Evolutionary conservation across 2,113 vertebrate genomes (phyloP).

Genomic region (Neolamprologus longior): DNA sequence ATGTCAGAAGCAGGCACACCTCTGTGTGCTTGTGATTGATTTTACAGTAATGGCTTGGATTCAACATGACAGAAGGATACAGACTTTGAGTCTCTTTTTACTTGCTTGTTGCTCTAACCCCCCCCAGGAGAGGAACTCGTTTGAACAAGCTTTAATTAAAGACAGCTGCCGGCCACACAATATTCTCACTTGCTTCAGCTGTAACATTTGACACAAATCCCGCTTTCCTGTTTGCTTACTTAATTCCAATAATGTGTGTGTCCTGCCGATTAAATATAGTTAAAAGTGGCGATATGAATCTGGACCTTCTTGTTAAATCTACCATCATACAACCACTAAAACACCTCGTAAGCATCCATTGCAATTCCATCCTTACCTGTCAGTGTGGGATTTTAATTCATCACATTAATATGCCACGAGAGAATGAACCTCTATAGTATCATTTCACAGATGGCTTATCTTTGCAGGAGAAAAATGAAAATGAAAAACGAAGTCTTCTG

Average conservation of each 20-base stretch:
- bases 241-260: not conserved
- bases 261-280: not conserved
- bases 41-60: not conserved
- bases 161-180: not conserved
- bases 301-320: not conserved
- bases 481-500: slow-evolving; percentile 35
- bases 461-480: slow-evolving; percentile 25
- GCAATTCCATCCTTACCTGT: slow-evolving; percentile 21
- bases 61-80: not conserved
- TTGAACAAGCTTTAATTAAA: not conserved
- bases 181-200: not conserved
- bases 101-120: not conserved
- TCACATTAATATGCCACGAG: slow-evolving; percentile 31
- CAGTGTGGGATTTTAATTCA: slow-evolving; percentile 32
- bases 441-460: slow-evolving; percentile 54
- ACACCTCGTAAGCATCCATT: not conserved
- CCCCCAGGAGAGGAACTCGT: not conserved
- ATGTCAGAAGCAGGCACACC: not conserved
- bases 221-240: not conserved
- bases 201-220: not conserved
- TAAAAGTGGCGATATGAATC: not conserved
- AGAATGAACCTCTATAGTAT: slow-evolving; percentile 25
- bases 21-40: not conserved
- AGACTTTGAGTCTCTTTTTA: not conserved
- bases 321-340: not conserved